Evolutionary conservation across 2,113 vertebrate genomes (phyloP), one percentile per base, ranked within the genome.

Genomic region (Psilopogon haemacephalus): DNA sequence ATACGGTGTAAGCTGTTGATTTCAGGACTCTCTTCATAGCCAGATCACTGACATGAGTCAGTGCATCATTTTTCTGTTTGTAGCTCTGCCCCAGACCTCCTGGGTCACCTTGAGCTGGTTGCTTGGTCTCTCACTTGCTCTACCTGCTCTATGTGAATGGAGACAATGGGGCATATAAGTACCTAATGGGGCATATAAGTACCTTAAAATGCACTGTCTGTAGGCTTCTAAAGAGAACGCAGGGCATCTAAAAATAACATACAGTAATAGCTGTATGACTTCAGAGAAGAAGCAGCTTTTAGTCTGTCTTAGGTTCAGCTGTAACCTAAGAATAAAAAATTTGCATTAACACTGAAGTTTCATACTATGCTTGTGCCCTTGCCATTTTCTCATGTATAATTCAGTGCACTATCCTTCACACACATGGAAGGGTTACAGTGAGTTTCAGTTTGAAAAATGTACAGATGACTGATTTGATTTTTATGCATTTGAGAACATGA

Each of bases 41-140:
- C 33, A 8, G 65, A 80, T 28, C 33, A 72, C 55, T 79, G 67
- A 55, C 63, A 73, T 1, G 28, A 55, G 23, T 48, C 67, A 9
- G 26, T 18, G 32, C 37, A 27, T 59, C 59, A 58, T n/a, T 40
- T 65, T 18, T 56, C 68, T 88, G 27, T 24, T 48, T 40, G 3
- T 10, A 56, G 54, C n/a, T 76, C 59, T 90, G 69, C 28, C 35
- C 32, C 14, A 12, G 62, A 33, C 21, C 48, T 75, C 38, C 63
- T 58, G 30, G 83, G 74, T 84, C 59, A 68, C 70, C 69, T 58
- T 81, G 42, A 77, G 42, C 64, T 33, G 23, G 35, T 56, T 62
- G 52, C 28, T 56, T 3, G 0, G 7, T 40, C 24, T 60, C 38
- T 33, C 3, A 0, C 33, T 56, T 59, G 46, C 38, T 68, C 42